Conservation (phyloP, 2,113 vertebrate species). For the Microtus richardsoni region DNA sequence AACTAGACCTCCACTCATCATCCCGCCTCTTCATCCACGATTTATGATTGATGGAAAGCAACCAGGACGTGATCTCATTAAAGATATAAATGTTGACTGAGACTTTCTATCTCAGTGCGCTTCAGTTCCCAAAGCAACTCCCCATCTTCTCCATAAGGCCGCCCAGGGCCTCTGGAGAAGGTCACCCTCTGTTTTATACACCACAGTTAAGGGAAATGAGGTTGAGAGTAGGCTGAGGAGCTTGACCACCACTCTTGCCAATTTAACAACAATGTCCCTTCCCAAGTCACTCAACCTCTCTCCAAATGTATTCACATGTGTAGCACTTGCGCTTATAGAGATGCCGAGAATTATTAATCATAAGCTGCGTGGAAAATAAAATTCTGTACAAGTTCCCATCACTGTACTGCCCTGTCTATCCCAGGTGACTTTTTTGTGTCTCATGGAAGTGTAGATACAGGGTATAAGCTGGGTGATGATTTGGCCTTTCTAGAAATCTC, state of each 20-base stretch:
- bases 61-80: neutral
- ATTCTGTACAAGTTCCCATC: neutral
- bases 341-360: neutral
- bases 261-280: neutral
- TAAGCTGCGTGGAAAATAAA: neutral
- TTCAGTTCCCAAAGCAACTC: neutral
- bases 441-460: neutral
- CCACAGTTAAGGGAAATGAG: neutral
- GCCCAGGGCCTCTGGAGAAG: neutral
- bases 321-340: neutral
- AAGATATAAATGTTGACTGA: neutral
- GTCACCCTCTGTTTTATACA: fast-evolving
- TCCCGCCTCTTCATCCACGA: neutral
- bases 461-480: neutral
- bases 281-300: neutral
- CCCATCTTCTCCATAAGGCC: neutral
- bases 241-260: neutral
- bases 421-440: neutral
- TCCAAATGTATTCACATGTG: neutral
- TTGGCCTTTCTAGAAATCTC: neutral
- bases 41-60: neutral
- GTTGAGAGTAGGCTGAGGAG: neutral
- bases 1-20: neutral
- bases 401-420: neutral
- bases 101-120: neutral